Conservation (phyloP, 2,113 vertebrate genomes). For the Romanogobio albipinnatus region DNA sequence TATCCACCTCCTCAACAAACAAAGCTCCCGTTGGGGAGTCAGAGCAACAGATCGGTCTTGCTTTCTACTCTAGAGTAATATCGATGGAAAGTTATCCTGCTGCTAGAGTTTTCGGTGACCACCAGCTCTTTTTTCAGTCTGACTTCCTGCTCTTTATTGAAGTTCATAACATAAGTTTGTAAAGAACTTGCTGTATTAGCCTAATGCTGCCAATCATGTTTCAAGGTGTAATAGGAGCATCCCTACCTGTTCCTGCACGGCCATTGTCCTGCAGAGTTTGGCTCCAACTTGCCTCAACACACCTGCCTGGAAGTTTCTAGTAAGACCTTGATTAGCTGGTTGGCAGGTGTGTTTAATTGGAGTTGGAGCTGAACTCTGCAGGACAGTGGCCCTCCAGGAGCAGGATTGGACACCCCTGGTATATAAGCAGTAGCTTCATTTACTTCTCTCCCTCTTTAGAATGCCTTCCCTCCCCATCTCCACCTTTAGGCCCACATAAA, state of each 20-base stretch:
- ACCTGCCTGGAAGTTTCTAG: too few relatives aligned
- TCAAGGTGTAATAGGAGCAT: background rate
- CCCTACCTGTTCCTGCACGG: too few relatives aligned
- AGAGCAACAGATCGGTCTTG: background rate
- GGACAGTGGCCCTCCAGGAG: too few relatives aligned
- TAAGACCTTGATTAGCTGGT: too few relatives aligned
- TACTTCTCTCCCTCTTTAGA: background rate
- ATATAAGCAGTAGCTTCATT: background rate
- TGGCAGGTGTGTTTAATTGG: too few relatives aligned
- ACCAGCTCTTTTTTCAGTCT: background rate
- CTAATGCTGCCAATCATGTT: background rate
- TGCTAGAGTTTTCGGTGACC: background rate
- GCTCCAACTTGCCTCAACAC: too few relatives aligned
- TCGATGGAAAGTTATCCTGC: background rate
- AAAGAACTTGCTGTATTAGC: background rate
- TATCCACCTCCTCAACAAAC: constrained; percentile 2
- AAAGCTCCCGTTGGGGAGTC: background rate
- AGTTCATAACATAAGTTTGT: background rate
- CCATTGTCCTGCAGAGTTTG: too few relatives aligned
- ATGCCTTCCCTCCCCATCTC: background rate
- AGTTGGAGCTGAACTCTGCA: too few relatives aligned
- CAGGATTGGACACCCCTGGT: too few relatives aligned
- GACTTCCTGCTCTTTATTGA: background rate
- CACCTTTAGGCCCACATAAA: background rate
- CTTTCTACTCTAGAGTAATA: background rate